Base-by-base conservation (phyloP, 2,797 vertebrate genomes). In the Antrozous pallidus region DNA sequence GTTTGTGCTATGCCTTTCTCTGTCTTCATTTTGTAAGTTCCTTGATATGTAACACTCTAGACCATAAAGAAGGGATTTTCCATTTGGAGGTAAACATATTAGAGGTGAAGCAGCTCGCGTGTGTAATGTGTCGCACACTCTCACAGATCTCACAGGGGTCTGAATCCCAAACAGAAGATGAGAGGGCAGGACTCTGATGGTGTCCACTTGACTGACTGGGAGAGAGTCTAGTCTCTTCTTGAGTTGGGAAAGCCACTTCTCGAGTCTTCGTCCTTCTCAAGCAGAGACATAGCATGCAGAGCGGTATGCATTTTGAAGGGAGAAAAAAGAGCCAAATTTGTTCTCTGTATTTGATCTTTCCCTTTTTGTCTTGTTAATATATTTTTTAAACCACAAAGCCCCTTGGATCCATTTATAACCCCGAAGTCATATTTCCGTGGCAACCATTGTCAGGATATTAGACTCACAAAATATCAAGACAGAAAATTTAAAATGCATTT, bases 401-500 rank as follows among this genome's bases (percentile, higher is more conserved):
- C 81, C 65, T 88, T 73, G 75, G 74, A 93, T 96, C 74, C 33
- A 33, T 90, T 49, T 45, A 75, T 92, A 88, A 97, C 90, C 78
- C 85, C 80, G n/a, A 92, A 94, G 94, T 91, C 81, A 31, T 56
- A 97, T 97, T 97, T 95, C 96, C 96, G 96, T 97, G 88, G 95
- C 93, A 97, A 95, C 91, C 8, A 88, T 90, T 96, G 94, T 69
- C 54, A 95, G 78, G 82, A 51, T n/a, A 51, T 51, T 69, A 28
- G 90, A 95, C 75, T 88, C 80, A 90, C 42, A 82, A 92, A 96
- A 88, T 92, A 94, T 71, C 81, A 83, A 93, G 69, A 82, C 58
- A 85, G 79, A 93, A 93, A 77, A 88, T 87, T 95, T 86, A 45
- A 92, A 81, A 79, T 70, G 91, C 93, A 79, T 88, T 90, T 75